Evolutionary conservation across 2,113 vertebrate genomes (phyloP).

Genomic region (Bufo gargarizans): DNA sequence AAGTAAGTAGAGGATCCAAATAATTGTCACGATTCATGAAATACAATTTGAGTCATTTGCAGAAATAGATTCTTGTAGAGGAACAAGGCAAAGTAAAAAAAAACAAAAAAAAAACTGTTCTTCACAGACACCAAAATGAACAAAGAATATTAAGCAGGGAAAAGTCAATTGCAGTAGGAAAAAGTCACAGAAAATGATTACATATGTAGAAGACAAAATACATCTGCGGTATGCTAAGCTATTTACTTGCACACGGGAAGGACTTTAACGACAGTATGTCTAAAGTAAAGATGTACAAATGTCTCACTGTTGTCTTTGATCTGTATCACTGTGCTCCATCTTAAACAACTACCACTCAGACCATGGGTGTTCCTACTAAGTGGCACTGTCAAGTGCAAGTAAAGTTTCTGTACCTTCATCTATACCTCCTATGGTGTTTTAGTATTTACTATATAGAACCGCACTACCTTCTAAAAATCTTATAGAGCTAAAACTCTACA

Average conservation of each 20-base stretch:
- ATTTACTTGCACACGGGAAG: neutral
- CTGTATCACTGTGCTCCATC: neutral
- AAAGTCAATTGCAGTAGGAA: slow-evolving; percentile 3
- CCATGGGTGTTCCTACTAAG: neutral
- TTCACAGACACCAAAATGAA: neutral
- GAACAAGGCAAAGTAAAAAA: neutral
- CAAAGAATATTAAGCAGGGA: slow-evolving; percentile 16
- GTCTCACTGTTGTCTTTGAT: neutral
- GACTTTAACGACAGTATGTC: neutral
- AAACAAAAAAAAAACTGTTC: neutral
- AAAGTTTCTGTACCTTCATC: too few relatives aligned
- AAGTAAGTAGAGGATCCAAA: neutral
- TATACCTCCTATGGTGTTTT: too few relatives aligned
- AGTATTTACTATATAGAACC: too few relatives aligned
- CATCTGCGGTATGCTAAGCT: neutral
- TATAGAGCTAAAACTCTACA: too few relatives aligned
- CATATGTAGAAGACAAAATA: neutral
- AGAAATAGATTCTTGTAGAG: slow-evolving; percentile 23
- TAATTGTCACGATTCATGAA: slow-evolving; percentile 31
- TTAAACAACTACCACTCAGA: neutral
- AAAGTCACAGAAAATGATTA: neutral
- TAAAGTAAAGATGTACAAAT: neutral
- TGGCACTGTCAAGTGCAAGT: too few relatives aligned
- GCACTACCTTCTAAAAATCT: too few relatives aligned
- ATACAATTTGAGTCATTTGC: slow-evolving; percentile 1